Evolutionary conservation across 2,113 vertebrate genomes (phyloP).

Genomic region (Siphamia tubifer): DNA sequence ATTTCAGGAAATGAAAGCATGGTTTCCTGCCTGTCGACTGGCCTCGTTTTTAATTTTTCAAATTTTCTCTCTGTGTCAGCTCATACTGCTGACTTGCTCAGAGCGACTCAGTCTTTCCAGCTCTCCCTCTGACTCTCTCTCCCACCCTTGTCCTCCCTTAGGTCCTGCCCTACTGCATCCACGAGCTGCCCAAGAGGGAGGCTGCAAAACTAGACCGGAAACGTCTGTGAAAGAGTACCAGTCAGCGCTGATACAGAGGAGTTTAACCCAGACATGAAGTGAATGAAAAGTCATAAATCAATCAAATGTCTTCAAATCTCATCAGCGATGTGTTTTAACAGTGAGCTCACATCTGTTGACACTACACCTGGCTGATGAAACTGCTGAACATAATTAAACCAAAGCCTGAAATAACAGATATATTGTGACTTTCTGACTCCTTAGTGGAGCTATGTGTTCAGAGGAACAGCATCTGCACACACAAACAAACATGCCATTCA

Average conservation of each 20-base stretch:
- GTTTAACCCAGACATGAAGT: slow-evolving; percentile 17
- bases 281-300: slow-evolving; percentile 52
- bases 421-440: slow-evolving; percentile 35
- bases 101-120: slow-evolving; percentile 22
- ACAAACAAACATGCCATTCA: slow-evolving; percentile 68
- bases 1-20: slow-evolving; percentile 47
- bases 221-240: slow-evolving; percentile 30
- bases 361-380: slow-evolving; percentile 15
- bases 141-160: background rate
- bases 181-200: slow-evolving; percentile 6
- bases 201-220: slow-evolving; percentile 50
- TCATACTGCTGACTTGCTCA: background rate
- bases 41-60: background rate
- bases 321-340: slow-evolving; percentile 5
- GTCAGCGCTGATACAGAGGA: slow-evolving; percentile 17
- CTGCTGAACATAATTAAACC: background rate
- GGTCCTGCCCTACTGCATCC: slow-evolving; percentile 24
- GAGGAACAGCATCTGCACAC: slow-evolving; percentile 11
- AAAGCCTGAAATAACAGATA: slow-evolving; percentile 66
- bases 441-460: slow-evolving; percentile 34
- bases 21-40: slow-evolving; percentile 27
- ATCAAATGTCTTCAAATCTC: slow-evolving; percentile 40
- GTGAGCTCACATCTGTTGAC: slow-evolving; percentile 13
- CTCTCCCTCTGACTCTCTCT: background rate
- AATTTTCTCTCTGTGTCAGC: slow-evolving; percentile 18